Conservation (phyloP, 2,888 invertebrate species). For the Hirtodrosophila cameraria region DNA sequence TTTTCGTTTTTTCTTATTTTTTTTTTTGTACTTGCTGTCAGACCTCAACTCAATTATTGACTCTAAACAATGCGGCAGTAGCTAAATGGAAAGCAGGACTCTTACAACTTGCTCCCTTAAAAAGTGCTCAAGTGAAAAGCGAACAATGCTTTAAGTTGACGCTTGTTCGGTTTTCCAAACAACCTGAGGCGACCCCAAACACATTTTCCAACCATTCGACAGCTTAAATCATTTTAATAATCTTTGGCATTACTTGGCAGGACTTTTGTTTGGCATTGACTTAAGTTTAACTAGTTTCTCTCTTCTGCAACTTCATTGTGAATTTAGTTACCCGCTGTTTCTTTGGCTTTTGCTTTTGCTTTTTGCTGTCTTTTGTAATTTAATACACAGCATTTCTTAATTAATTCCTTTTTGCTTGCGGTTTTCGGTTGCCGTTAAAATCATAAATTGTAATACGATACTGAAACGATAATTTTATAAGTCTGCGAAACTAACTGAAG, state of each 20-base stretch:
- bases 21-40: background rate
- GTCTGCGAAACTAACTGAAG: conserved; percentile 17
- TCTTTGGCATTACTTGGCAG: conserved; percentile 45
- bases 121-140: conserved; percentile 45
- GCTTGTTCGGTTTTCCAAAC: background rate
- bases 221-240: conserved; percentile 71
- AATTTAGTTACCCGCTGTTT: conserved; percentile 34
- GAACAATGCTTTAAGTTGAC: conserved; percentile 40
- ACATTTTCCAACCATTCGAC: conserved; percentile 48
- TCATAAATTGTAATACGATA: conserved; percentile 58
- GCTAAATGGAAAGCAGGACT: conserved; percentile 4
- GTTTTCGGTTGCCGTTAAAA: conserved; percentile 27
- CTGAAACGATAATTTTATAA: conserved; percentile 34
- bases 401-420: conserved; percentile 63
- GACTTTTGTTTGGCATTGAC: conserved; percentile 20
- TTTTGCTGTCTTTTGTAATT: conserved; percentile 51
- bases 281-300: conserved; percentile 17
- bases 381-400: conserved; percentile 63
- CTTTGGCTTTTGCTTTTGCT: conserved; percentile 15
- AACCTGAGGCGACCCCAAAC: conserved; percentile 23
- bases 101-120: conserved; percentile 17
- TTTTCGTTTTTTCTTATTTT: conserved; percentile 37
- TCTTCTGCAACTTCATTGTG: conserved; percentile 33
- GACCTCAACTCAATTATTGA: conserved; percentile 56
- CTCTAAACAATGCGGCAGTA: conserved; percentile 53